Conservation (phyloP, 2,797 vertebrate genomes). For the Channa striata region DNA sequence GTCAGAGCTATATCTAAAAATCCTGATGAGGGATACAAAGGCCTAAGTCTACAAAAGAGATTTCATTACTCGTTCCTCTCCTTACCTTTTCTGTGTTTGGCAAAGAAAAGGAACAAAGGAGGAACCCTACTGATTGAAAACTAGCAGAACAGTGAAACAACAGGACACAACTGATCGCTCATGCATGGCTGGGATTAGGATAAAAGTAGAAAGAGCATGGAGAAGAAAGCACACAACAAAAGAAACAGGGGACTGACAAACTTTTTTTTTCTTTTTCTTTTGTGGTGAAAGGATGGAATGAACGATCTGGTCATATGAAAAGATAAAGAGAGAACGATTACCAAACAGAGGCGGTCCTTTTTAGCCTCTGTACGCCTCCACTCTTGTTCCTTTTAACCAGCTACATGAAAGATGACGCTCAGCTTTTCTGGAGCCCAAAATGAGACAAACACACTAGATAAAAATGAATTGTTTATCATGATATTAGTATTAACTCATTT, state of each 20-base stretch:
- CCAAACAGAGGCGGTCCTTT: constrained; percentile 90
- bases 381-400: constrained; percentile 78
- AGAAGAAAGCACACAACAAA: constrained; percentile 97
- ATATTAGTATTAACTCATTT: constrained; percentile 72
- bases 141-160: constrained; percentile 99
- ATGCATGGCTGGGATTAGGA: constrained; percentile 99
- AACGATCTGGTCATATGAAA: constrained; percentile 87
- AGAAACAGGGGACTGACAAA: constrained; percentile 97
- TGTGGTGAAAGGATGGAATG: constrained; percentile 90
- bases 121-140: constrained; percentile 97
- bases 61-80: constrained; percentile 92
- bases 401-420: constrained; percentile 80
- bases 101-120: constrained; percentile 97
- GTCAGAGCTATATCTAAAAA: constrained; percentile 82
- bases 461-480: constrained; percentile 77
- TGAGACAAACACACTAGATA: constrained; percentile 71
- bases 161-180: constrained; percentile 98
- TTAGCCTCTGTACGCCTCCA: constrained; percentile 81
- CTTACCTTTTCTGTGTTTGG: constrained; percentile 97
- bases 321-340: constrained; percentile 89
- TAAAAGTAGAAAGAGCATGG: constrained; percentile 95
- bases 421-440: constrained; percentile 71
- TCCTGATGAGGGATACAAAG: constrained; percentile 87
- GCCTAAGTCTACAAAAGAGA: constrained; percentile 90
- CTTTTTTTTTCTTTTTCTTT: constrained; percentile 95